These are phyloP conservation scores for Ageneiosus marmoratus DNA, from an alignment of 2,113 vertebrate species.

Conservation along the genomic window DNA sequence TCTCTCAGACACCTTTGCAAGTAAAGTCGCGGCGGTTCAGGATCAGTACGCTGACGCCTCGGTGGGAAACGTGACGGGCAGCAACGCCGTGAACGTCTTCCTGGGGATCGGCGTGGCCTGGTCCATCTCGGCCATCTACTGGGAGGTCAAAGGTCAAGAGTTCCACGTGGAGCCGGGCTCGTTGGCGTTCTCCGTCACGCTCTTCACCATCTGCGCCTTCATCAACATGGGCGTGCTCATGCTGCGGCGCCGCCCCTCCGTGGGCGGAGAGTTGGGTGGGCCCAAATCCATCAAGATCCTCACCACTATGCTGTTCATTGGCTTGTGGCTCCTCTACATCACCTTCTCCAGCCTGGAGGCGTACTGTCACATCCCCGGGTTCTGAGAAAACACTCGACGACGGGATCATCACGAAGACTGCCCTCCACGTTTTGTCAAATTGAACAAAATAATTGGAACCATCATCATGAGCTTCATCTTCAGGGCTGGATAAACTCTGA, in stretches of 20 bases:
- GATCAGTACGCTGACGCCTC: conserved; percentile 89
- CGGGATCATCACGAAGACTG: neutral
- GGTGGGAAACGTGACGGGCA: conserved; percentile 89
- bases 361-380: conserved; percentile 89
- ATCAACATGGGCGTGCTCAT: conserved; percentile 81
- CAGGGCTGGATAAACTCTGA: neutral
- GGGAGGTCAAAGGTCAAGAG: conserved; percentile 79
- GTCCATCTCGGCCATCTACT: conserved; percentile 88
- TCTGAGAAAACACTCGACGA: conserved; percentile 65
- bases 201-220: conserved; percentile 92
- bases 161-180: conserved; percentile 85
- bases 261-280: conserved; percentile 88
- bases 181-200: conserved; percentile 90
- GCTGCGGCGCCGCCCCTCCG: conserved; percentile 80
- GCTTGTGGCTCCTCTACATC: conserved; percentile 88
- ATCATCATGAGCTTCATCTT: neutral
- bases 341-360: conserved; percentile 89
- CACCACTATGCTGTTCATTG: conserved; percentile 78
- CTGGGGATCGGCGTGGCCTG: conserved; percentile 88
- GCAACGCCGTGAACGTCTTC: conserved; percentile 91
- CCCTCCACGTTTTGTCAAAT: neutral
- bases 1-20: conserved; percentile 86
- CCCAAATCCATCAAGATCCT: conserved; percentile 75
- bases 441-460: too few relatives aligned
- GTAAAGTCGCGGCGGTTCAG: conserved; percentile 88